Evolutionary conservation across 1,140 invertebrate genomes (phyloP), one percentile per base, ranked within the genome.

Genomic region (Lethocerus indicus): DNA sequence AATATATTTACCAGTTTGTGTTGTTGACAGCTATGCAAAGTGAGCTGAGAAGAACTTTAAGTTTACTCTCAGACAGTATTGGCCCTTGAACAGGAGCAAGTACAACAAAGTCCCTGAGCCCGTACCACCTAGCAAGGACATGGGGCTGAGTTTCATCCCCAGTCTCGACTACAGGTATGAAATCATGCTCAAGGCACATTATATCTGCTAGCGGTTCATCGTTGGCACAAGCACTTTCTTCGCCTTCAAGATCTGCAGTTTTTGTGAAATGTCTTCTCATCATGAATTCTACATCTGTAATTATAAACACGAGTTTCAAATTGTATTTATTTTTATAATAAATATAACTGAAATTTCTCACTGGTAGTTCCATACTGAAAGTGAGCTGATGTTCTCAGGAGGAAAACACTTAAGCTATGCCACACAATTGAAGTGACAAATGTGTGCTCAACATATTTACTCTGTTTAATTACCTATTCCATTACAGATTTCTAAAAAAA

Each of bases 31-130:
- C 87, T 54, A 94, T 85, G 40, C 76, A 75, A 13, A 83, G 64
- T 14, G 88, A 87, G 63, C 90, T 93, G 28, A 91, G 63, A 3
- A 95, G 68, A 51, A 91, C 71, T 69, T 89, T 91, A 29, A 84
- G 78, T 60, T 78, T 71, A 53, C 82, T 88, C 58, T 91, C 85
- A 54, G 78, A 79, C 1, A 91, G 75, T 32, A 74, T 71, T 48
- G 60, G 61, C 50, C 61, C 64, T 55, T 66, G 67, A 20, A 65
- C 59, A 12, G 87, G 79, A 53, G 72, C 71, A 32, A 95, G 64
- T 46, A 91, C 73, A 35, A 92, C 63, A 66, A 90, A 95, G 56
- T 90, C 76, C 59, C 81, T 73, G 9, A 94, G 57, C 0, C 87
- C 87, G 68, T 85, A 95, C 70, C 81, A 85, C 51, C 67, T 65